Conservation (phyloP, 64 coral and sea anemone genomes). For the Platygyra sinensis region DNA sequence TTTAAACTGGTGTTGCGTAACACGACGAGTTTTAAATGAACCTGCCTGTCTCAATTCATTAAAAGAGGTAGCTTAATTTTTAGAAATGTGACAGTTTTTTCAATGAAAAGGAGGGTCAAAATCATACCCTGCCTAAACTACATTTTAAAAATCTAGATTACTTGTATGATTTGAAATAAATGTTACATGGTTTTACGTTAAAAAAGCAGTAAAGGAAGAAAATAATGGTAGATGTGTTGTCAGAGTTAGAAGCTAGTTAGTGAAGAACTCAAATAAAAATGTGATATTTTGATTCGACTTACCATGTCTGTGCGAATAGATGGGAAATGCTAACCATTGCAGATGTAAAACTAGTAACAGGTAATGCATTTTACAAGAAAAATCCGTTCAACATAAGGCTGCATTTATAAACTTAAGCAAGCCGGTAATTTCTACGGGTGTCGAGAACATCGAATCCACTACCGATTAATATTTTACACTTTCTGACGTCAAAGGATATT, state of each 20-base stretch:
- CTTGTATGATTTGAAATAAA: no score
- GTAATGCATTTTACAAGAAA: slow-evolving; percentile 25
- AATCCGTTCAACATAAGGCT: not conserved
- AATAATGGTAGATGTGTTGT: not conserved
- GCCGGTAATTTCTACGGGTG: slow-evolving; percentile 2
- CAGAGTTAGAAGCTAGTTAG: not conserved
- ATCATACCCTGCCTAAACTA: no score
- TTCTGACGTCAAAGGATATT: slow-evolving; percentile 19
- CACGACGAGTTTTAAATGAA: no score
- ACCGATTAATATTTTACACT: slow-evolving; percentile 42
- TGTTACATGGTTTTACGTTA: no score
- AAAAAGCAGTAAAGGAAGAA: not conserved
- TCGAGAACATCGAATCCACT: not conserved
- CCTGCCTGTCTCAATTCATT: not conserved
- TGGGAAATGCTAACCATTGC: slow-evolving; percentile 8
- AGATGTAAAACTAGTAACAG: slow-evolving; percentile 26
- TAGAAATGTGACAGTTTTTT: no score
- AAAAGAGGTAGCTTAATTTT: not conserved
- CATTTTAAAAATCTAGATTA: no score
- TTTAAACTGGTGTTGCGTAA: no score
- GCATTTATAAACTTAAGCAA: slow-evolving; percentile 2
- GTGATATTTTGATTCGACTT: not conserved
- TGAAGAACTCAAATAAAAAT: not conserved
- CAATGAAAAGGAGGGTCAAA: no score
- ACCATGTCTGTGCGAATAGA: slow-evolving; percentile 11